Evolutionary conservation across 2,888 invertebrate species (phyloP).

Genomic region (Lepidochrysops patricia): DNA sequence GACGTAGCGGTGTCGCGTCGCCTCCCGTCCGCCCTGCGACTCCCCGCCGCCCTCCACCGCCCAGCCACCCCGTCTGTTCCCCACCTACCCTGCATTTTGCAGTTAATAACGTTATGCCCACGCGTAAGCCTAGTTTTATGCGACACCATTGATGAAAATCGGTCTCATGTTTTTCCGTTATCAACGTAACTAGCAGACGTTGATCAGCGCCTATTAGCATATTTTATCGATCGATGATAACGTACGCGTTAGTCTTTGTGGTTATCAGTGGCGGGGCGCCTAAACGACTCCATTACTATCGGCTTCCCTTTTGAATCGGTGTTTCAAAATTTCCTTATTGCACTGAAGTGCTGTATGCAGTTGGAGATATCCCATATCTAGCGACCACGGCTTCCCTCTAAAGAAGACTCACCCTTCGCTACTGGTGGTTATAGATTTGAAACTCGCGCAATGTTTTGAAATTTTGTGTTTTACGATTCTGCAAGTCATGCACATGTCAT

Average conservation of each 20-base stretch:
- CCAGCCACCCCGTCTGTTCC: constrained; percentile 27
- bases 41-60: constrained; percentile 34
- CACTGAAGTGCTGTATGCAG: too few relatives aligned
- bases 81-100: constrained; percentile 39
- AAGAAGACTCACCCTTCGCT: too few relatives aligned
- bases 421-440: too few relatives aligned
- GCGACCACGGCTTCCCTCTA: too few relatives aligned
- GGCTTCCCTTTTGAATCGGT: too few relatives aligned
- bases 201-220: background rate
- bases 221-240: background rate
- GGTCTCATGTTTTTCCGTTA: background rate
- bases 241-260: background rate
- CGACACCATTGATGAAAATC: constrained; percentile 27
- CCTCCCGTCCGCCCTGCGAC: constrained; percentile 35
- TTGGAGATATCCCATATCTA: too few relatives aligned
- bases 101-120: constrained; percentile 33
- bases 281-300: too few relatives aligned
- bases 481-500: background rate
- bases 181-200: background rate
- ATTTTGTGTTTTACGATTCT: background rate
- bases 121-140: constrained; percentile 32
- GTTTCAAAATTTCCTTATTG: too few relatives aligned
- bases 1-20: constrained; percentile 57
- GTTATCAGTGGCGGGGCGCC: too few relatives aligned
- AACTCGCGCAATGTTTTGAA: background rate